Evolutionary conservation across 2,113 vertebrate genomes (phyloP), one percentile per base, ranked within the genome.

Genomic region (Rhinoderma darwinii): DNA sequence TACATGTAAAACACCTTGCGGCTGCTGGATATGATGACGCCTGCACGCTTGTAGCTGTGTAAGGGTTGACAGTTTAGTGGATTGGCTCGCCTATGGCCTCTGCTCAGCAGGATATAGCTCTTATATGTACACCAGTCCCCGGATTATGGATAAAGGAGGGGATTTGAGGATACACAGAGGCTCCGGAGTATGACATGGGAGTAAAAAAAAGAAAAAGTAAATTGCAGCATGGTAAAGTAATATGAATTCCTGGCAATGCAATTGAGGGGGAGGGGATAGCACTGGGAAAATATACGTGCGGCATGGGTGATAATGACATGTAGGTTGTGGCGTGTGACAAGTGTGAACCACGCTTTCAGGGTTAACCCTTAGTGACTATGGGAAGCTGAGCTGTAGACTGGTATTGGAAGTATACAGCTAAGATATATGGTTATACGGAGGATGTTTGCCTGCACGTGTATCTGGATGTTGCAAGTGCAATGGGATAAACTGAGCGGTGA

Each of bases 111-210:
- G 54, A 59, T 59, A 56, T 37, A 41, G 35, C n/a, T 61, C 54
- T 17, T 61, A 17, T 81, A 41, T 43, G 35, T 27, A 14, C 12
- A 9, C 25, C 78, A 2, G 75, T 10, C 27, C 75, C 47, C 18
- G 78, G 54, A 63, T 81, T 63, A 81, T 27, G 78, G 56, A 25
- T 81, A 27, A 43, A 5, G 56, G 47, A 79, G 78, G 79, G 79
- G 79, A 63, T 82, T 30, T 81, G 37, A 81, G 50, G 35, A 22
- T 80, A 80, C 78, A 80, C 32, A 25, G 30, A 12, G 77, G 27
- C 25, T 44, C 11, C 43, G 39, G 41, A 15, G 8, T 39, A 32
- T 18, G 30, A 35, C 9, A 68, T 8, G 14, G 32, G 68, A n/a
- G n/a, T n/a, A n/a, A n/a, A n/a, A n/a, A n/a, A n/a, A n/a, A n/a